Evolutionary conservation across 2,888 invertebrate genomes (phyloP).

Genomic region (Noctuana brunneofusca): DNA sequence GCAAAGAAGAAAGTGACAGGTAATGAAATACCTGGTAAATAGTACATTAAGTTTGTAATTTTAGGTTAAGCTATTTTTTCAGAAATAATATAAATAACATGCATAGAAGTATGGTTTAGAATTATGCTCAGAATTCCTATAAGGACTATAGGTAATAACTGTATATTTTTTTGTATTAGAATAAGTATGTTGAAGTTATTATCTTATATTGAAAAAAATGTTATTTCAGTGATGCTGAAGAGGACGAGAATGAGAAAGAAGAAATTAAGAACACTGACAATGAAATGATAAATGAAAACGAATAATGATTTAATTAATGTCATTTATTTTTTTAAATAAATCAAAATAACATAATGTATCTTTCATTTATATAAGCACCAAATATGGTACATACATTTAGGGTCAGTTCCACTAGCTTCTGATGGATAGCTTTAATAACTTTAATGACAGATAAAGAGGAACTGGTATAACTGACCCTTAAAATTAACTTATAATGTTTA

Average conservation of each 20-base stretch:
- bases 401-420: no score
- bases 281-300: constrained; percentile 37
- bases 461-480: no score
- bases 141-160: no score
- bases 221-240: constrained; percentile 44
- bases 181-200: background rate
- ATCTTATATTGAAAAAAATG: background rate
- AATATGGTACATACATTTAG: constrained; percentile 17
- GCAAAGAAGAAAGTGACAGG: constrained; percentile 41
- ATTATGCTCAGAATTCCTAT: no score
- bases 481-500: constrained; percentile 4
- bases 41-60: no score
- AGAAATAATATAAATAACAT: no score
- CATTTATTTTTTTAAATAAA: constrained; percentile 33
- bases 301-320: constrained; percentile 37
- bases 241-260: constrained; percentile 37
- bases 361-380: constrained; percentile 31
- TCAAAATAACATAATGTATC: constrained; percentile 27
- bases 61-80: no score
- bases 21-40: constrained; percentile 28
- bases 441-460: no score
- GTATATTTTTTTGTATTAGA: no score
- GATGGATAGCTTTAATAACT: no score
- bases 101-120: no score
- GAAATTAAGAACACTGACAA: constrained; percentile 37